These are phyloP conservation scores for Hypotaenidia philippensis DNA, from an alignment of 2,797 vertebrate genomes.

Conservation along the genomic window DNA sequence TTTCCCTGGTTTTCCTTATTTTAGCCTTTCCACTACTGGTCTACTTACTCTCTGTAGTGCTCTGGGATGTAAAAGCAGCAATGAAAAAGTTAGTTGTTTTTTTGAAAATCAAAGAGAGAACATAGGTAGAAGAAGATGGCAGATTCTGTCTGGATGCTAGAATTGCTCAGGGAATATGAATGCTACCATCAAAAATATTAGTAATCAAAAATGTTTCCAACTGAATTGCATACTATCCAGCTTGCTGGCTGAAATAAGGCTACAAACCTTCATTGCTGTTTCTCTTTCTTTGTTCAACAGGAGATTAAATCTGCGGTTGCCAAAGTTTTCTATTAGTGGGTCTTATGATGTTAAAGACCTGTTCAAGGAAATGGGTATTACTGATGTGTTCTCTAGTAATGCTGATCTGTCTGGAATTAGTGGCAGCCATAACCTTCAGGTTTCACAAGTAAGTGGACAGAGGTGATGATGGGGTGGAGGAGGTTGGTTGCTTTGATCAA, in stretches of 20 bases:
- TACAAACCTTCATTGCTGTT: neutral
- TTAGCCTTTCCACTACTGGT: neutral
- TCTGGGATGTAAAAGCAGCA: neutral
- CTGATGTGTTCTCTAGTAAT: constrained; percentile 30
- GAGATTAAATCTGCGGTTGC: constrained; percentile 28
- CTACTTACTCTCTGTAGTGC: neutral
- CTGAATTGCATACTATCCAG: neutral
- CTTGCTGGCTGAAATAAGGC: neutral
- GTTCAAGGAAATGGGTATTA: constrained; percentile 55
- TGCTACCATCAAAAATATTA: neutral
- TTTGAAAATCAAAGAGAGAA: neutral
- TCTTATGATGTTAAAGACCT: constrained; percentile 19
- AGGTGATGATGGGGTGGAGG: neutral
- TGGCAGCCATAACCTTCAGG: neutral
- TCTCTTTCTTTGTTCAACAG: constrained; percentile 36
- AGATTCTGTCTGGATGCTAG: neutral
- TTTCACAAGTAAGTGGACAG: constrained; percentile 60
- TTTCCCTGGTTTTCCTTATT: neutral
- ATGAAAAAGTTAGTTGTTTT: neutral
- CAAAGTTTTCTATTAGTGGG: constrained; percentile 48
- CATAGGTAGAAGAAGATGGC: neutral
- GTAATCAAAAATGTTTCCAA: neutral
- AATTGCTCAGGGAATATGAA: neutral
- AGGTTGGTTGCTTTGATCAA: neutral
- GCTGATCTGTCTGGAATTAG: constrained; percentile 67